Evolutionary conservation across 1,140 invertebrate genomes (phyloP), one percentile per base, ranked within the genome.

Genomic region (Eriosoma lanigerum): DNA sequence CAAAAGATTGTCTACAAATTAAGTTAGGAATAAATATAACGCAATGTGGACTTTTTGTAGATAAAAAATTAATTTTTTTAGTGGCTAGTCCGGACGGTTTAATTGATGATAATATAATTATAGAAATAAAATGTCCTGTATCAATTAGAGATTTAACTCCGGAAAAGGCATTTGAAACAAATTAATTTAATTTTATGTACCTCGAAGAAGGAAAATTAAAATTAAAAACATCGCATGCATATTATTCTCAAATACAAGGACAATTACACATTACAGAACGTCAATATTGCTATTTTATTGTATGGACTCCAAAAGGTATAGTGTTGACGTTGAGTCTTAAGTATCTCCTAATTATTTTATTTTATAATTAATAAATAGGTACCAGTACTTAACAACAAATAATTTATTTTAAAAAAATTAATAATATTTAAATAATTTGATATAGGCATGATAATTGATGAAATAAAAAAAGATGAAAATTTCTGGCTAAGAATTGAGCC

Each of bases 141-240:
- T 68, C 38, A 68, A 46, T 68, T 24, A 68, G 46, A 68, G 32
- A 68, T 46, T 68, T 46, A 5, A 68, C 38, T 15, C 64, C 64
- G 0, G 0, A 46, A n/a, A 38, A 68, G 46, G 38, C 38, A 13
- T 46, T 46, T 13, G 38, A 68, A 68, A 46, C 21, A 21, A 46
- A 46, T 21, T 46, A 68, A 1, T 46, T 68, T 2, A 46, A 46
- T 1, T 68, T 46, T 68, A 68, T 46, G 64, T 21, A 44, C 21
- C 6, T 46, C 3, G 46, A 44, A 44, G 64, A 46, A 1, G n/a
- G 38, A 12, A 32, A 46, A 2, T 68, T 68, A 29, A 60, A 29
- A 60, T 60, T 60, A 60, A 60, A 68, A 68, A 46, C 64, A 12
- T 21, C 64, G n/a, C 64, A 68, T 21, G 38, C 44, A 46, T 68